Base-by-base conservation (phyloP, 2,888 invertebrate genomes). In the Ctena decussata region DNA sequence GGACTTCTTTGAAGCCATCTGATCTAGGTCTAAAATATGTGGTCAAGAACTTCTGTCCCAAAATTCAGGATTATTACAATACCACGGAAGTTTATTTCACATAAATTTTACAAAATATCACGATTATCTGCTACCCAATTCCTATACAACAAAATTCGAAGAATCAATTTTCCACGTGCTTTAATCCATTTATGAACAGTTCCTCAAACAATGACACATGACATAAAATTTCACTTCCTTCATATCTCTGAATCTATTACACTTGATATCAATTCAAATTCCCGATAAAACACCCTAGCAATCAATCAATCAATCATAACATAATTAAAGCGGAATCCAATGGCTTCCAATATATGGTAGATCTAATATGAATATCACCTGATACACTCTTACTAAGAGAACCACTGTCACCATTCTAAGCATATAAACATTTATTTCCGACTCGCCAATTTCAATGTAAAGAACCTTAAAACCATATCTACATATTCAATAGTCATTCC, bases 351-450 rank as follows among this genome's bases (percentile, higher is more conserved):
- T n/a, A n/a, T n/a, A n/a, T n/a, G n/a, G n/a, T n/a, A n/a, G n/a
- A n/a, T n/a, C n/a, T n/a, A n/a, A 32, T 65, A 35, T 5, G 5
- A 35, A 65, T 65, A 65, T 65, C 35, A 35, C 24, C 35, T 24
- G 35, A 65, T 65, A 35, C 35, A 65, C 24, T 35, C 65, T 65
- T 65, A 18, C 32, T 65, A 35, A 65, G 11, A 65, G 35, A 35
- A 65, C 65, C 18, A 65, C 65, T 65, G 65, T 65, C 65, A 65
- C 65, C 65, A 35, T 35, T 65, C 65, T 65, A 65, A 65, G 24
- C 65, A 65, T 65, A 71, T 79, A 79, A 86, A 84, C 49, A 80
- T 35, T 78, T 82, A 82, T 76, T 82, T 85, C 76, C 57, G 72
- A 85, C 65, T 85, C 72, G 76, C 72, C 76, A 79, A 75, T 65